These are phyloP conservation scores for Glaucomys volans DNA, from an alignment of 2,113 vertebrate genomes.

Conservation along the genomic window DNA sequence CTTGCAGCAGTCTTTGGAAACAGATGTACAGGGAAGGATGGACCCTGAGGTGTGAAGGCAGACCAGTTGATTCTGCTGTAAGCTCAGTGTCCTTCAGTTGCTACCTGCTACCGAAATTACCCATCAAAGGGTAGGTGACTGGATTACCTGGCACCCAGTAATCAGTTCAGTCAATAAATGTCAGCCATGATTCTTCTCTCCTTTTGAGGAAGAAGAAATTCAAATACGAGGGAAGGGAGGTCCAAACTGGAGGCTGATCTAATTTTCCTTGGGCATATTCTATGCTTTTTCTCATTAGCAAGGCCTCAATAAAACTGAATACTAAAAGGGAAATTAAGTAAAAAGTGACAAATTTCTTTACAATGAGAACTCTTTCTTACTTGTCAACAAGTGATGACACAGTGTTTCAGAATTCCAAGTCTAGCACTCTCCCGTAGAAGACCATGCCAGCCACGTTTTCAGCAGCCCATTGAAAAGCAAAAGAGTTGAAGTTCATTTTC, in stretches of 20 bases:
- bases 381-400: neutral
- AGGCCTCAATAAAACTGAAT: neutral
- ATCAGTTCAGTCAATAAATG: neutral
- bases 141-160: neutral
- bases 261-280: neutral
- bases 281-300: neutral
- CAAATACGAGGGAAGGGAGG: neutral
- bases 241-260: neutral
- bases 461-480: neutral
- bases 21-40: neutral
- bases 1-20: neutral
- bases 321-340: neutral
- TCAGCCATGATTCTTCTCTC: neutral
- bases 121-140: neutral
- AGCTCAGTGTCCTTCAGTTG: neutral
- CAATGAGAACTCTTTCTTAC: neutral
- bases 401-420: neutral
- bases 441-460: neutral
- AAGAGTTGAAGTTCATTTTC: neutral
- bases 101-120: neutral
- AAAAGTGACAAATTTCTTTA: slow-evolving; percentile 12
- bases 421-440: neutral
- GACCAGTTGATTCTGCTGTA: neutral
- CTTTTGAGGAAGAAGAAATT: neutral
- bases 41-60: neutral